Percentiles rank a stretch among this genome's conserved stretches.
Evolutionary conservation across 2,113 vertebrate genomes (phyloP).

Genomic region (Isurus oxyrinchus): DNA sequence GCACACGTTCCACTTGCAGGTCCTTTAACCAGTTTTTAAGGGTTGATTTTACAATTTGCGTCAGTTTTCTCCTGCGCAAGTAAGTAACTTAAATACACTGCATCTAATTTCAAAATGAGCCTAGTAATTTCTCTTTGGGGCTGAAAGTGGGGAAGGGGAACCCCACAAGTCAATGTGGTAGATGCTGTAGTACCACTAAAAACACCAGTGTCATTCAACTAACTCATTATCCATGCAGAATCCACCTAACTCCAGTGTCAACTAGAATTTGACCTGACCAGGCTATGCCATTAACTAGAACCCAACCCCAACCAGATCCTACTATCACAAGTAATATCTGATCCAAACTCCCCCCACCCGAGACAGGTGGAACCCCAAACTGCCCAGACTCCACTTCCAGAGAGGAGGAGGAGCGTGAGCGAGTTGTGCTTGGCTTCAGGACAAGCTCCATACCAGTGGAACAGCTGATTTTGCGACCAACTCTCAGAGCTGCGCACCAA

Average conservation of each 20-base stretch:
- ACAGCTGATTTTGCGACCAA: not conserved
- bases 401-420: not conserved
- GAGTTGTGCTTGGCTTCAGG: not conserved
- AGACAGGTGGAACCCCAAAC: not conserved
- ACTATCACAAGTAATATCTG: not conserved
- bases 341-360: not conserved
- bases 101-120: not conserved
- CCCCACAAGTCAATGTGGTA: not conserved
- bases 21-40: not conserved
- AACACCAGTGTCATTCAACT: not conserved
- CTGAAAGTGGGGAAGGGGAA: not conserved
- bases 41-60: not conserved
- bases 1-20: not conserved
- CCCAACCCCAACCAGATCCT: not conserved
- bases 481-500: not conserved
- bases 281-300: too few relatives aligned
- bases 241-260: not conserved
- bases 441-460: not conserved
- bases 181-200: not conserved
- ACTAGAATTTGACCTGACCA: not conserved
- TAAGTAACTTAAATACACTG: not conserved
- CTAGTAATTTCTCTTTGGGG: not conserved
- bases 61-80: not conserved
- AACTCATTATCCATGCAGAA: not conserved
- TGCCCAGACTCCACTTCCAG: not conserved